Base-by-base conservation (phyloP, 1,140 invertebrate genomes). In the Maconellicoccus hirsutus region DNA sequence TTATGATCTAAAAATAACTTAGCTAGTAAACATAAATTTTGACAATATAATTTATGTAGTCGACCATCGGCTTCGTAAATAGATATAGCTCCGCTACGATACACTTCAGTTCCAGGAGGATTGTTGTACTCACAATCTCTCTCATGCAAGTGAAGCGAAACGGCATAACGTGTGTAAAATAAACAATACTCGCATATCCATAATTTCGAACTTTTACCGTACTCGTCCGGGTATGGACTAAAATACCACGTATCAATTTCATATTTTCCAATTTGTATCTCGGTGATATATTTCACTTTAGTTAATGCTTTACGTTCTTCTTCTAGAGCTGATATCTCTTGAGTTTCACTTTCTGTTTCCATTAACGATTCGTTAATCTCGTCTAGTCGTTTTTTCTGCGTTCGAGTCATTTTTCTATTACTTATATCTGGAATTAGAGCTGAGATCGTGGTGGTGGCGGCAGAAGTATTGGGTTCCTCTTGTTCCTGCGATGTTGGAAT, bases 181-280 rank as follows among this genome's bases (percentile, higher is more conserved):
- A 98, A 81, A 79, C 96, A 98, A 79, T 93, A 98, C 83, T 98
- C 95, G 82, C 96, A 98, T 26, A 98, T 92, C 87, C 92, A 99
- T 8, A 98, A 81, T 78, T 96, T 97, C 0, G 91, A 85, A 72
- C 93, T 91, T 82, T 94, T 93, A 0, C 94, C 93, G 81, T 97
- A 98, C 77, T 98, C 94, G 73, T 97, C 95, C 3, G 96, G 96
- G 80, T 95, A 98, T 0, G 96, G 96, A 77, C 94, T 98, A 77
- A 97, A 98, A 80, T 99, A 99, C 96, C 96, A 99, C 14, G 96
- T 96, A 78, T 98, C 95, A 66, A 99, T 97, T 83, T 98, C 96
- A 81, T 73, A 72, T 23, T 73, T 85, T 72, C 96, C 96, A 77
- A 98, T 94, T 81, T 98, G 93, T 75, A 98, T 90, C 79, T 87